Evolutionary conservation across 2,797 vertebrate species (phyloP).

Genomic region (Steatocranus sp.): DNA sequence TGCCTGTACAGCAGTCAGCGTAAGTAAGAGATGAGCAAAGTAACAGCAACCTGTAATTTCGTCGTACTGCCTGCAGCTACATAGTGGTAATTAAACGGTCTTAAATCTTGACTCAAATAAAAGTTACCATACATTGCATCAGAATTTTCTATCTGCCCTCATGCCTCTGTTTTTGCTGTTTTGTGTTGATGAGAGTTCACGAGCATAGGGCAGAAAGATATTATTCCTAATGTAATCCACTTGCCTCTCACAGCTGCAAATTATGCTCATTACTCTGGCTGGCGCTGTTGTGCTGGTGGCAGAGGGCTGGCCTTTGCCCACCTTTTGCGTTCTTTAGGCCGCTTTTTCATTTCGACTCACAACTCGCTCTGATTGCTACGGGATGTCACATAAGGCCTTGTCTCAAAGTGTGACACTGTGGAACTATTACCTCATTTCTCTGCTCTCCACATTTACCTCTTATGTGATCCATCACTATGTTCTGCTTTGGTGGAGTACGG

Average conservation of each 20-base stretch:
- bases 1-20: not conserved
- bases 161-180: not conserved
- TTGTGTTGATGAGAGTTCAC: not conserved
- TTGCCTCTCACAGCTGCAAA: constrained; percentile 11
- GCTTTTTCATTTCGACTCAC: not conserved
- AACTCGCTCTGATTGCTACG: constrained; percentile 1
- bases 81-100: not conserved
- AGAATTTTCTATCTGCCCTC: not conserved
- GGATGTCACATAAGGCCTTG: constrained; percentile 6
- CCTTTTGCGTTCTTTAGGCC: not conserved
- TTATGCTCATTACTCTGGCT: constrained; percentile 27
- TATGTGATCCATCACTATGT: constrained; percentile 10
- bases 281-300: constrained; percentile 4
- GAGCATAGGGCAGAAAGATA: not conserved
- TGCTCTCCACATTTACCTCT: not conserved
- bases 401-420: constrained; percentile 14
- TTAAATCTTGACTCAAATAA: not conserved
- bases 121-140: not conserved
- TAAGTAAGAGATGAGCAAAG: not conserved
- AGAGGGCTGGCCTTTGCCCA: not conserved
- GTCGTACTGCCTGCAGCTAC: not conserved
- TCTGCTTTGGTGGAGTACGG: constrained; percentile 28
- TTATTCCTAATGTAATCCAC: not conserved
- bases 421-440: constrained; percentile 28
- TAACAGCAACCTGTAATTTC: not conserved